Evolutionary conservation across 2,888 invertebrate species (phyloP).

Genomic region (Xestia rhomboidea): DNA sequence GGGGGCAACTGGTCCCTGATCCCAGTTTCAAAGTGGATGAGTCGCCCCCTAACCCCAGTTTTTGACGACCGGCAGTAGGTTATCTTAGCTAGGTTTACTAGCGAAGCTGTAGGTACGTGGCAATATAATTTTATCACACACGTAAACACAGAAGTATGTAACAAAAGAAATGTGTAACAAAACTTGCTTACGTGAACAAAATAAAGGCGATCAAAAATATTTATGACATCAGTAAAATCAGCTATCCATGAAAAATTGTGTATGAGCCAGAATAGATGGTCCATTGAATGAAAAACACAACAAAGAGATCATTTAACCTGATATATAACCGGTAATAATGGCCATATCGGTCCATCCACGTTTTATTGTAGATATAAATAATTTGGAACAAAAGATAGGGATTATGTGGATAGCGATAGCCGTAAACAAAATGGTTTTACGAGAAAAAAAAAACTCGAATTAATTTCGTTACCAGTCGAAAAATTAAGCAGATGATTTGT

Average conservation of each 20-base stretch:
- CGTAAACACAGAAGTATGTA: background rate
- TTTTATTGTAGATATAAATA: conserved; percentile 49
- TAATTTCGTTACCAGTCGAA: background rate
- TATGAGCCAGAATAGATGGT: conserved; percentile 5
- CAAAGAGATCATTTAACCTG: conserved; percentile 42
- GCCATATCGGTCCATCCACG: conserved; percentile 26
- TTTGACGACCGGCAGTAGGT: background rate
- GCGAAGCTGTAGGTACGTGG: background rate
- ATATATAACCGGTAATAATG: conserved; percentile 50
- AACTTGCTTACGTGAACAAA: conserved; percentile 5
- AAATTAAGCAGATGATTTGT: background rate
- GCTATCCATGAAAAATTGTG: conserved; percentile 52
- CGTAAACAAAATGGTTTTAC: conserved; percentile 16
- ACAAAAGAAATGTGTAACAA: background rate
- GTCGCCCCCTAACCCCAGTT: too few species aligned
- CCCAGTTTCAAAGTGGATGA: too few species aligned
- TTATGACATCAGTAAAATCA: conserved; percentile 50
- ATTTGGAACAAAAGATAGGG: conserved; percentile 31
- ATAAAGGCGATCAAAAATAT: conserved; percentile 32
- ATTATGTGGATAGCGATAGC: conserved; percentile 14
- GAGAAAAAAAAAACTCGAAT: background rate
- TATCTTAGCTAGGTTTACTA: background rate
- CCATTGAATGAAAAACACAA: conserved; percentile 47
- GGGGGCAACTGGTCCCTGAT: too few species aligned
- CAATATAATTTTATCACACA: conserved; percentile 19